A percentile compares a stretch with the other conserved stretches of the same genome.
phyloP scores from a whole-genome alignment of 1,140 invertebrate species.

The Teleopsis dalmanni region DNA sequence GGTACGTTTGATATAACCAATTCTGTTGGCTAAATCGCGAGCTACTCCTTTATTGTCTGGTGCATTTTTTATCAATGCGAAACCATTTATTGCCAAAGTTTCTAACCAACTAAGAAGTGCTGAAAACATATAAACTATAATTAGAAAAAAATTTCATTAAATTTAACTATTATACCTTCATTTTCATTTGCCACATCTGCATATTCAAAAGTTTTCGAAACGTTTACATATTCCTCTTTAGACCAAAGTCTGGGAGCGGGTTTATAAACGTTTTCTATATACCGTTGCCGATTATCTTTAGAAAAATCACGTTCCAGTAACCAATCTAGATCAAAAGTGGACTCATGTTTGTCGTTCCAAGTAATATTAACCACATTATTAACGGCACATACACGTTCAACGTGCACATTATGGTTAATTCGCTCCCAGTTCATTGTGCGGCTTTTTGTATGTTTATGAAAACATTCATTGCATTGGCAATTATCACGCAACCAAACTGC shows the following conservation, averaged over 20 bases:
- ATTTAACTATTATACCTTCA: constrained; percentile 25
- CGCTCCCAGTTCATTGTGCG: constrained; percentile 42
- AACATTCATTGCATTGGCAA: constrained; percentile 58
- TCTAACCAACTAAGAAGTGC: constrained; percentile 51
- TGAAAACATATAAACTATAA: constrained; percentile 12
- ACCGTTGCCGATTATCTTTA: constrained; percentile 44
- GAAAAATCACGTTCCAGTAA: constrained; percentile 53
- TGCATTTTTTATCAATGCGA: constrained; percentile 53
- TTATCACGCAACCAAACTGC: constrained; percentile 63
- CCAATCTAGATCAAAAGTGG: constrained; percentile 47
- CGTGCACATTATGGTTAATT: constrained; percentile 5
- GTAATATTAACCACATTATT: constrained; percentile 40
- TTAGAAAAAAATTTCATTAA: not conserved
- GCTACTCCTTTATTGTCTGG: constrained; percentile 48
- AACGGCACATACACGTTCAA: constrained; percentile 3
- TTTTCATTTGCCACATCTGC: constrained; percentile 47
- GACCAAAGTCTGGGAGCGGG: constrained; percentile 49
- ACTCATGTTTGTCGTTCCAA: constrained; percentile 57
- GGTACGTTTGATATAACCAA: constrained; percentile 59
- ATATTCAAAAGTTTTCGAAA: constrained; percentile 50
- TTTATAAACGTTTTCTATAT: constrained; percentile 49
- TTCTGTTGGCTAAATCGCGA: constrained; percentile 49
- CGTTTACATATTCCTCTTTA: constrained; percentile 46
- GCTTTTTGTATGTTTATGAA: constrained; percentile 53
- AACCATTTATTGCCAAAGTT: constrained; percentile 52